Conservation (phyloP, 1,140 invertebrate species). For the Neodiprion lecontei region DNA sequence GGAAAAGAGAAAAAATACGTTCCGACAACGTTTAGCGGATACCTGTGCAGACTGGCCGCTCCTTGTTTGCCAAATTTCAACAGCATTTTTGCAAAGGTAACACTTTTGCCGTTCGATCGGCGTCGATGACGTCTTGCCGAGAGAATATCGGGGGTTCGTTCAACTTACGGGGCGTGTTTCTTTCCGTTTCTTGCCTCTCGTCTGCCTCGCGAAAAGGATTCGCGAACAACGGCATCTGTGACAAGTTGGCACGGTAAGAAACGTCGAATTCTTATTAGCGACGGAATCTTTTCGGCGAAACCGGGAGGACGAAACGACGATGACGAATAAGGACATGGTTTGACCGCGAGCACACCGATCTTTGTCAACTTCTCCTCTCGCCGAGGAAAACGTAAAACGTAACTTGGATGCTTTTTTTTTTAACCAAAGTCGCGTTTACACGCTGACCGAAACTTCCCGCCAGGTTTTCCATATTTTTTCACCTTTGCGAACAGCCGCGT, state of each 20-base stretch:
- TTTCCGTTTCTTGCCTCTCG: constrained; percentile 3
- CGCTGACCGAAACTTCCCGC: too few species aligned
- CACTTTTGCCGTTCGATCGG: background rate
- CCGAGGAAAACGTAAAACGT: background rate
- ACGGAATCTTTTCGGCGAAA: background rate
- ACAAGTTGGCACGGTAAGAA: constrained; percentile 13
- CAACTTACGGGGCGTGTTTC: background rate
- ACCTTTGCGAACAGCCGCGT: too few species aligned
- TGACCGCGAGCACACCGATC: background rate
- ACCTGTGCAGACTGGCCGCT: too few species aligned
- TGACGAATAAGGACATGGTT: constrained; percentile 29
- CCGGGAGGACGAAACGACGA: constrained; percentile 16
- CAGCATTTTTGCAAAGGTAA: too few species aligned
- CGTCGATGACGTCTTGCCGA: background rate
- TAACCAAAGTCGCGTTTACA: too few species aligned
- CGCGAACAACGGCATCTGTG: background rate
- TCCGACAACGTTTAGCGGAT: too few species aligned
- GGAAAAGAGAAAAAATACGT: too few species aligned
- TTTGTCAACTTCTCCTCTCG: background rate
- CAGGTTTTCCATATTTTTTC: too few species aligned
- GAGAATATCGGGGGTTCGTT: background rate
- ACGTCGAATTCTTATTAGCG: constrained; percentile 17
- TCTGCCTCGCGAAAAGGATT: background rate
- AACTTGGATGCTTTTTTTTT: background rate
- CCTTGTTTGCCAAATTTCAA: too few species aligned